Evolutionary conservation across 2,888 invertebrate species (phyloP).

Genomic region (Spilosoma lubricipeda): DNA sequence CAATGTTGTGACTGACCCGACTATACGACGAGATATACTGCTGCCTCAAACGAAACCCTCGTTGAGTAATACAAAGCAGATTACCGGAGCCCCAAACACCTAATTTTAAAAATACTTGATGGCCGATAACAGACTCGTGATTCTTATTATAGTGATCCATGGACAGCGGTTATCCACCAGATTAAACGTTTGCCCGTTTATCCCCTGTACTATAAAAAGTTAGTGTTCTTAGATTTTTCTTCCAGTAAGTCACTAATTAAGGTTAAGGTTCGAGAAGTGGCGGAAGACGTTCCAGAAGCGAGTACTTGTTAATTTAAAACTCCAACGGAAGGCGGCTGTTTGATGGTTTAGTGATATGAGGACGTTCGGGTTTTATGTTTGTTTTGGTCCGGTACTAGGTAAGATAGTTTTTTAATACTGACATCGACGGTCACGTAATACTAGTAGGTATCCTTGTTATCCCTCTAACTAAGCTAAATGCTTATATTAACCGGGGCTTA

Average conservation of each 20-base stretch:
- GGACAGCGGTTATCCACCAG: not conserved
- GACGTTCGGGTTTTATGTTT: not conserved
- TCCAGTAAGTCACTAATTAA: not conserved
- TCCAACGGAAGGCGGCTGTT: not conserved
- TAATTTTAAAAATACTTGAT: not conserved
- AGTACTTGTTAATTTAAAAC: not conserved
- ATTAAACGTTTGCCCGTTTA: not conserved
- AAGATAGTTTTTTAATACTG: not conserved
- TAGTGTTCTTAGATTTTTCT: not conserved
- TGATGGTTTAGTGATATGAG: not conserved
- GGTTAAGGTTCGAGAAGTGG: conserved; percentile 47
- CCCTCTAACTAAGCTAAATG: not conserved
- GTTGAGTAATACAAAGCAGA: too few species aligned
- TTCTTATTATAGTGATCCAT: not conserved
- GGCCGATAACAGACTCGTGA: not conserved
- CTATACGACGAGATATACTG: too few species aligned
- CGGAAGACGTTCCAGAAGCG: not conserved
- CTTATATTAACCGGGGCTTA: not conserved
- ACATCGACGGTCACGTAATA: not conserved
- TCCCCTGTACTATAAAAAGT: not conserved
- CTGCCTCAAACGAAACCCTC: too few species aligned
- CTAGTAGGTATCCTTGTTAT: not conserved
- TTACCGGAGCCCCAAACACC: too few species aligned
- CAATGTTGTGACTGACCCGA: too few species aligned
- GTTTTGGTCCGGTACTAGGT: not conserved